phyloP scores from a whole-genome alignment of 2,113 vertebrate genomes.

The Micronisus gabar region DNA sequence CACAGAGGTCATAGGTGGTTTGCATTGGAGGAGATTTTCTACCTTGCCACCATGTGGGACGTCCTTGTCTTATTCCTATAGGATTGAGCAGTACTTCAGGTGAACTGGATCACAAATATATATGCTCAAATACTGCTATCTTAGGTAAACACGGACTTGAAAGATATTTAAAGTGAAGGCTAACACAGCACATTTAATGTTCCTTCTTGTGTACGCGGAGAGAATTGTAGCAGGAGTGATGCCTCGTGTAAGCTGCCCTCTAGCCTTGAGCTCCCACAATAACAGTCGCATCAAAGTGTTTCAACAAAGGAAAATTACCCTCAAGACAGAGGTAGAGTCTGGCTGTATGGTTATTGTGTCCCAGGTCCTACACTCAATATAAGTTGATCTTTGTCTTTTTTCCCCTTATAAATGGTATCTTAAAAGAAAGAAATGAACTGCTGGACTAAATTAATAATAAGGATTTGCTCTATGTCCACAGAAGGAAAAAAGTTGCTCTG shows the following conservation, averaged over 20 bases:
- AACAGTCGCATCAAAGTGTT: not conserved
- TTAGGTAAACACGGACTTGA: not conserved
- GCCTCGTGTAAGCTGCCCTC: not conserved
- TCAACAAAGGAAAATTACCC: not conserved
- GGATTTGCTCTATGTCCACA: not conserved
- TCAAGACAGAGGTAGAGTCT: not conserved
- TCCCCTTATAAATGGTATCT: not conserved
- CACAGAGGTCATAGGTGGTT: constrained; percentile 37
- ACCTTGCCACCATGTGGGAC: constrained; percentile 30
- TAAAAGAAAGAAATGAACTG: not conserved
- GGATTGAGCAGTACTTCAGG: not conserved
- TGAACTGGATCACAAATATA: constrained; percentile 28
- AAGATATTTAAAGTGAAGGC: not conserved
- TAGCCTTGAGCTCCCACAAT: not conserved
- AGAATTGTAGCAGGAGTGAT: not conserved
- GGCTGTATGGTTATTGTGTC: not conserved
- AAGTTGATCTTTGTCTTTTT: not conserved
- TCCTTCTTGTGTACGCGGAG: not conserved
- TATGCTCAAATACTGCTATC: not conserved
- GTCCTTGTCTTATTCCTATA: constrained; percentile 3
- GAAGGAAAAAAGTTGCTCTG: not conserved
- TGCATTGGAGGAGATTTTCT: constrained; percentile 43
- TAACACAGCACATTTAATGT: not conserved
- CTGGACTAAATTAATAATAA: not conserved
- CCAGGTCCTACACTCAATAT: not conserved